A percentile compares a stretch with the other conserved stretches of the same genome.
Evolutionary conservation across 2,888 invertebrate species (phyloP).

Genomic region (Scaptomyza cyrtandrae): DNA sequence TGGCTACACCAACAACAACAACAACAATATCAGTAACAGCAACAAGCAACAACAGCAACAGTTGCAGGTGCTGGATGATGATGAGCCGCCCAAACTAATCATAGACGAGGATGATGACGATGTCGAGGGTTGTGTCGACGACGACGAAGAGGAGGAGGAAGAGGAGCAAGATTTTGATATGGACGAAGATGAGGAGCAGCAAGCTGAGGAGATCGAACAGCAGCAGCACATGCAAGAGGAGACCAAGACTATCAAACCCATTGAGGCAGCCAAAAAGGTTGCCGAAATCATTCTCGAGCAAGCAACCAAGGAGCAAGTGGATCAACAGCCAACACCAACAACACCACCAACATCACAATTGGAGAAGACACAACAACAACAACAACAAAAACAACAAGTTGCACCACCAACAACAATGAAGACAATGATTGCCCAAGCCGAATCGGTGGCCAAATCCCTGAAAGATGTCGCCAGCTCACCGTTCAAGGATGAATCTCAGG

Average conservation of each 20-base stretch:
- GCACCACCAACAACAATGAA: constrained; percentile 79
- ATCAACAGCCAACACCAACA: not conserved
- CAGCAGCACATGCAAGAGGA: constrained; percentile 7
- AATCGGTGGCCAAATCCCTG: constrained; percentile 82
- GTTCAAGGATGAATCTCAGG: constrained; percentile 86
- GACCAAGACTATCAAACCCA: constrained; percentile 29
- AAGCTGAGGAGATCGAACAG: constrained; percentile 56
- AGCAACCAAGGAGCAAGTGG: constrained; percentile 82
- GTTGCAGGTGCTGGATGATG: constrained; percentile 85
- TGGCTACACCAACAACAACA: constrained; percentile 22
- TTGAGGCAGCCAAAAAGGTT: constrained; percentile 85
- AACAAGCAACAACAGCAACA: constrained; percentile 53
- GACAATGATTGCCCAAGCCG: constrained; percentile 86
- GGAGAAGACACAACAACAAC: constrained; percentile 3
- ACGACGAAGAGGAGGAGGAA: constrained; percentile 62
- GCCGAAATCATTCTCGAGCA: constrained; percentile 87
- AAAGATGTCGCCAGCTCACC: constrained; percentile 84
- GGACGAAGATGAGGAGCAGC: constrained; percentile 67
- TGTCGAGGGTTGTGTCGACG: constrained; percentile 63
- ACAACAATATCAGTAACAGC: constrained; percentile 15
- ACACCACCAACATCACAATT: not conserved
- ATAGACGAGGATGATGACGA: constrained; percentile 84
- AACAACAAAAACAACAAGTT: constrained; percentile 83
- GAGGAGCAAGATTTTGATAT: constrained; percentile 71
- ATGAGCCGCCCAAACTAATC: constrained; percentile 85